Evolutionary conservation across 2,797 vertebrate genomes (phyloP).

Genomic region (Discoglossus pictus): DNA sequence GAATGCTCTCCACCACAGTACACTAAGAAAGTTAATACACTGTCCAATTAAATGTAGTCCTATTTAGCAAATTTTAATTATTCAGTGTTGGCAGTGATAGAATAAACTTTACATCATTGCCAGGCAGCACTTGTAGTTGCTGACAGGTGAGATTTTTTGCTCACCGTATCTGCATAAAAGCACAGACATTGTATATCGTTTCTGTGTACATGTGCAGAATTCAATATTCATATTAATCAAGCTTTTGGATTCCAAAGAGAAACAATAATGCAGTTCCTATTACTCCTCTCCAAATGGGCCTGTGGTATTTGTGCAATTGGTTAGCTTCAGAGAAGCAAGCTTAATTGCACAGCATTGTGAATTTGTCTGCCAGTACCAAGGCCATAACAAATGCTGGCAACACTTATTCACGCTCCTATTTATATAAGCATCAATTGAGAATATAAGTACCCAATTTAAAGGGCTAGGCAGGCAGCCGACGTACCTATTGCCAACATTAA

Average conservation of each 20-base stretch:
- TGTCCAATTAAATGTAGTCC: not conserved
- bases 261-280: slow-evolving; percentile 24
- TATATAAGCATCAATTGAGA: slow-evolving; percentile 10
- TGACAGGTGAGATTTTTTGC: not conserved
- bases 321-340: slow-evolving; percentile 31
- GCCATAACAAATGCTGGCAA: slow-evolving; percentile 25
- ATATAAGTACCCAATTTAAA: slow-evolving; percentile 27
- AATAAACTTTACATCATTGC: not conserved
- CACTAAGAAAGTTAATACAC: not conserved
- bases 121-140: not conserved
- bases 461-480: slow-evolving; percentile 4
- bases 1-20: not conserved
- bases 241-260: slow-evolving; percentile 15
- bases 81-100: not conserved
- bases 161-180: not conserved
- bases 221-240: slow-evolving; percentile 22
- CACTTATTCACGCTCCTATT: slow-evolving; percentile 6
- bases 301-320: slow-evolving; percentile 39
- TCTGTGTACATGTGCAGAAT: slow-evolving; percentile 9
- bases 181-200: not conserved
- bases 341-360: slow-evolving; percentile 35
- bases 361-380: slow-evolving; percentile 21
- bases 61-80: slow-evolving; percentile 1
- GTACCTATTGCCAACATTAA: slow-evolving; percentile 26
- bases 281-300: slow-evolving; percentile 32